Evolutionary conservation across 1,140 invertebrate genomes (phyloP).

Genomic region (Delia radicum): DNA sequence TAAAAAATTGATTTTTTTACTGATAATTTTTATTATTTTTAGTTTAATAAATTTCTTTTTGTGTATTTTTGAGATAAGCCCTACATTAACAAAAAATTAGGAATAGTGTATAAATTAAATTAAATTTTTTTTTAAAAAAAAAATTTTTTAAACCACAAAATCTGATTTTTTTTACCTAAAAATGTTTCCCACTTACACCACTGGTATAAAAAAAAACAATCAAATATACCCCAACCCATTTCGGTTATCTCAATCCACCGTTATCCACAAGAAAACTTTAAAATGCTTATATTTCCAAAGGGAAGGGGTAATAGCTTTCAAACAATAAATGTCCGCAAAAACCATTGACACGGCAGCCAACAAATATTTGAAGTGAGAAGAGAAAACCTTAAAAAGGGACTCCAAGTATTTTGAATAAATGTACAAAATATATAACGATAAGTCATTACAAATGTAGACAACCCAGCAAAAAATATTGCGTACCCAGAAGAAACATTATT

Average conservation of each 20-base stretch:
- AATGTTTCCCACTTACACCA: not conserved
- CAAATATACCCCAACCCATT: not conserved
- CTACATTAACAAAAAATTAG: no score
- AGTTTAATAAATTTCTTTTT: no score
- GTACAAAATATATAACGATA: slow-evolving; percentile 19
- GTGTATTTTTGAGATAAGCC: no score
- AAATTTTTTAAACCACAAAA: not conserved
- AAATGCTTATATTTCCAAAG: not conserved
- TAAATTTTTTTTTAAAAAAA: not conserved
- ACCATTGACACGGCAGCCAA: slow-evolving; percentile 50
- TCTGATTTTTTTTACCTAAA: no score
- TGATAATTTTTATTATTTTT: no score
- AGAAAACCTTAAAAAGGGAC: not conserved
- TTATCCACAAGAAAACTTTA: slow-evolving; percentile 6
- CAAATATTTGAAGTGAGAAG: not conserved
- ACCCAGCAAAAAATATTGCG: not conserved
- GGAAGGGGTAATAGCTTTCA: slow-evolving; percentile 55
- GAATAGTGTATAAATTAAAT: no score
- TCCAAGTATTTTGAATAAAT: not conserved
- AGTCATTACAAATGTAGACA: slow-evolving; percentile 33
- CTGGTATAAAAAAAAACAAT: not conserved
- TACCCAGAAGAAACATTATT: no score
- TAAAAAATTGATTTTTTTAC: no score
- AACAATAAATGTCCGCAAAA: slow-evolving; percentile 57
- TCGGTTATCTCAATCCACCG: not conserved